phyloP scores from a whole-genome alignment of 2,113 vertebrate species.

The Silurus asotus region DNA sequence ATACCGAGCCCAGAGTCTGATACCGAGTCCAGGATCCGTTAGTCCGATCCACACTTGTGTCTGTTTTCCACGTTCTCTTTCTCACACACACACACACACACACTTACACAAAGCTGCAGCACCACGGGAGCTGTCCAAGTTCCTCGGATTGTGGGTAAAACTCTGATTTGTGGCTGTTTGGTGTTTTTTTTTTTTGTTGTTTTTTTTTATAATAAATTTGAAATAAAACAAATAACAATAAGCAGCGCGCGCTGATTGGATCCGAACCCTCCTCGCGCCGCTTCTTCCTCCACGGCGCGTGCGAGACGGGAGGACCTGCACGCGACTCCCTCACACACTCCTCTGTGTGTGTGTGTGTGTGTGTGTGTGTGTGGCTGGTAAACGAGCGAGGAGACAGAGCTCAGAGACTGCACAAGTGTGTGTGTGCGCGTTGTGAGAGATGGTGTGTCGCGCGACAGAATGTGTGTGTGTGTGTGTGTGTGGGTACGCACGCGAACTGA shows the following conservation, averaged over 20 bases:
- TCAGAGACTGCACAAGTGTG: background rate
- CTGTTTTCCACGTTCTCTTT: background rate
- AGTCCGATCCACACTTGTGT: background rate
- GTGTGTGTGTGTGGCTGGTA: background rate
- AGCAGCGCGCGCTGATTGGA: constrained; percentile 1
- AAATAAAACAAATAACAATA: background rate
- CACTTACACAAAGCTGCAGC: constrained; percentile 9
- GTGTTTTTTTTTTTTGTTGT: background rate
- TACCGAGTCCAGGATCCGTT: constrained; percentile 48
- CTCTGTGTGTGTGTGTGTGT: too few relatives aligned
- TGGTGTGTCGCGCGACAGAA: background rate
- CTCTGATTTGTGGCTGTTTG: background rate
- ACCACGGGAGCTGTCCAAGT: constrained; percentile 76
- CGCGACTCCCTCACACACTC: background rate
- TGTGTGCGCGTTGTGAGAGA: background rate
- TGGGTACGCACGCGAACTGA: constrained; percentile 26
- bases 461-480: background rate
- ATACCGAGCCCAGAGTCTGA: constrained; percentile 44
- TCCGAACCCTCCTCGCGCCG: constrained; percentile 4
- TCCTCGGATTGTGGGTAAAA: background rate
- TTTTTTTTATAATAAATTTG: background rate
- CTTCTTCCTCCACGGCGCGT: constrained; percentile 1
- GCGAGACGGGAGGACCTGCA: background rate
- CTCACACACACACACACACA: background rate
- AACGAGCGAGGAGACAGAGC: constrained; percentile 13